Base-by-base conservation (phyloP, 2,113 vertebrate genomes). In the Hylia prasina region DNA sequence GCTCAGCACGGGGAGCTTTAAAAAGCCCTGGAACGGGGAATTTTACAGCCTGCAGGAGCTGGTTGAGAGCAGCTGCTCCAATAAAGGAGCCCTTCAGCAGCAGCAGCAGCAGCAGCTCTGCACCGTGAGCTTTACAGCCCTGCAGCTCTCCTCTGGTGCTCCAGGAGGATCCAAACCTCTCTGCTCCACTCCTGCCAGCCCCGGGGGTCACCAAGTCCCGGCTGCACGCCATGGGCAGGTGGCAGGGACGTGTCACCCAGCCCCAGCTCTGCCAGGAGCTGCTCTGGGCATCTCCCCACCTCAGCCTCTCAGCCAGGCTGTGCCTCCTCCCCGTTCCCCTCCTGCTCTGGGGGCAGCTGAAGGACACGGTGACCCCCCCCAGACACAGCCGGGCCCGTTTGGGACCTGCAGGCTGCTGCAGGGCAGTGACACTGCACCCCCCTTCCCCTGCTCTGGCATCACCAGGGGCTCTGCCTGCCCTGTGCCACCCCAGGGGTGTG, bases 401-500 rank as follows among this genome's bases (percentile, higher is more conserved):
- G 71, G 71, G 50, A 47, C 20, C 0, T 0, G 28, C 3, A 4
- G 42, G 80, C 40, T 86, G 71, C 66, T 57, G 4, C 3, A 40
- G 23, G 33, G 31, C 0, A 28, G 35, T 31, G 47, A 25, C 81
- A 37, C 0, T 23, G 58, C 31, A 4, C 58, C 60, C 6, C 37
- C 45, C 45, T 58, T 35, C 61, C 16, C 2, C 24, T 37, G 11
- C 42, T 21, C 31, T 48, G 30, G 54, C 45, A 69, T 35, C 50
- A 7, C 2, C 47, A 25, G 68, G 6, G 48, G 30, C 82, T 54
- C 7, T 15, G 57, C 53, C 70, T 22, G 50, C n/a, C 15, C 37
- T 0, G 1, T 23, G 47, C 30, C 15, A 4, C 17, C 42, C 19
- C 1, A 1, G 23, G 8, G 0, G 0, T 30, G 45, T 18, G 28